Evolutionary conservation across 2,113 vertebrate species (phyloP), one percentile per base, ranked within the genome.

Genomic region (Antigone vipio): DNA sequence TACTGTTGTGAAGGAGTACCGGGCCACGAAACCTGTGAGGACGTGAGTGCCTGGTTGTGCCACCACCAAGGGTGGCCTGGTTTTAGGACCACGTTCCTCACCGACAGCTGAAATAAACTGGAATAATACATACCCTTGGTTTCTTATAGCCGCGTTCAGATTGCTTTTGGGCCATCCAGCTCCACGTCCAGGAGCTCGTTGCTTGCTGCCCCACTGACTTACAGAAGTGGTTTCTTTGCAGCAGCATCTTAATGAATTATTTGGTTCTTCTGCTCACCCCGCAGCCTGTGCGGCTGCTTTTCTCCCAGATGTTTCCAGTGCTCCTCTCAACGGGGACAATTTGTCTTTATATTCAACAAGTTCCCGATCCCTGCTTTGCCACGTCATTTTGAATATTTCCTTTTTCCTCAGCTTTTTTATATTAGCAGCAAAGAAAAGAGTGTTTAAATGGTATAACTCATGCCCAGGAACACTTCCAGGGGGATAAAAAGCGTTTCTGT

Each of bases 401-500:
- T 81, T 92, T 78, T 78, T 60, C 52, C 53, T 27, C 79, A 52
- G 52, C 34, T 89, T 91, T 73, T 87, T 85, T 78, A 40, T 56
- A 79, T 89, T 85, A 82, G 24, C 19, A 64, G 69, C 52, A 94
- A 84, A 93, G 47, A 79, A 80, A 55, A 45, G 6, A 44, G 56
- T 49, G 49, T 89, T 95, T 91, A 80, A 76, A 47, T 64, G 69
- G 34, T 23, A 2, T 45, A 92, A 86, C 34, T 69, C 3, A 4
- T 60, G 35, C 32, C 55, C 52, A 88, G 60, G 74, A 93, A 93
- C 62, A 45, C 58, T 85, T 94, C 71, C 72, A 91, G 45, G 15
- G 38, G 38, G 29, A 81, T 84, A 67, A 95, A 95, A 92, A 91
- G 68, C 52, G 87, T 75, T 91, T 87, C 56, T 87, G 38, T 87